phyloP scores from a whole-genome alignment of 2,888 invertebrate species.

The Agrotis exclamationis region DNA sequence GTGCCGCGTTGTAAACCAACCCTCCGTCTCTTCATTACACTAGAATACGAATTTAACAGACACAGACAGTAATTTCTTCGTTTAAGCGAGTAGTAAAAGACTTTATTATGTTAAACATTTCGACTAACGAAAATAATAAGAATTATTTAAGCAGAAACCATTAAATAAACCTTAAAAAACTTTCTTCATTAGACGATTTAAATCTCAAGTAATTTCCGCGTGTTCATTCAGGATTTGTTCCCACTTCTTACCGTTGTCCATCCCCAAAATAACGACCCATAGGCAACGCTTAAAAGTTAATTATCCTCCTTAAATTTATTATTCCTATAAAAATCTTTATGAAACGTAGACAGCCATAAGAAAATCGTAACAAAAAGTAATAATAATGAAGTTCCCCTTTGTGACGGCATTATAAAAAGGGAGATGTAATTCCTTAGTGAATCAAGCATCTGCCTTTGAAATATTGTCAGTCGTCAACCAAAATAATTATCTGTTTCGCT shows the following conservation, averaged over 20 bases:
- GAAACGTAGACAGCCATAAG: conserved; percentile 71
- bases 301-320: conserved; percentile 70
- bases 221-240: conserved; percentile 52
- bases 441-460: conserved; percentile 80
- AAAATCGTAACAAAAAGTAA: conserved; percentile 73
- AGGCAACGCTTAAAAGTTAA: conserved; percentile 63
- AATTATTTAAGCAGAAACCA: conserved; percentile 47
- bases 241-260: conserved; percentile 43
- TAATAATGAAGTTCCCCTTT: conserved; percentile 70
- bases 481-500: conserved; percentile 80
- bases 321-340: conserved; percentile 74
- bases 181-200: conserved; percentile 62
- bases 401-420: conserved; percentile 71
- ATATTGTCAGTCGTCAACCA: conserved; percentile 78
- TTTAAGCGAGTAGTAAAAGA: conserved; percentile 36
- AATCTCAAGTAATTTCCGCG: conserved; percentile 70
- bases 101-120: conserved; percentile 45
- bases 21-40: conserved; percentile 74
- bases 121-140: conserved; percentile 43
- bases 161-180: conserved; percentile 51
- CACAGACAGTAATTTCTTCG: conserved; percentile 63
- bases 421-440: conserved; percentile 73
- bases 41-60: conserved; percentile 74
- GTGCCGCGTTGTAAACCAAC: conserved; percentile 59
- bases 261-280: conserved; percentile 48